Percentiles rank a stretch among this genome's conserved stretches.
These are phyloP conservation scores for Seira ritae DNA, from an alignment of 2,888 invertebrate species.

Conservation along the genomic window DNA sequence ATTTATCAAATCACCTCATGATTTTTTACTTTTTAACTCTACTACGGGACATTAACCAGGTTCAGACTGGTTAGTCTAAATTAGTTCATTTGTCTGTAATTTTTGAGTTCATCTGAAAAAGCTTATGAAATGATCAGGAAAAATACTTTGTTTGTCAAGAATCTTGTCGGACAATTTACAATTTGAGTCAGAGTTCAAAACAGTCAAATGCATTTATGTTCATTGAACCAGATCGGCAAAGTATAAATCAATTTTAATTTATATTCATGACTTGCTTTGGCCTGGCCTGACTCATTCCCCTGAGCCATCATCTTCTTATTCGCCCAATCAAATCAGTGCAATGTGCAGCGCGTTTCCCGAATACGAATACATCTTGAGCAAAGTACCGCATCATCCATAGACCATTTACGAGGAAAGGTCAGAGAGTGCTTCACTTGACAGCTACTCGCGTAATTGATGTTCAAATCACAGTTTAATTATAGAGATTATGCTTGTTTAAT, in stretches of 20 bases:
- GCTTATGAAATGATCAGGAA: too few relatives aligned
- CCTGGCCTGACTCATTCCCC: background rate
- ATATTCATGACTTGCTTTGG: slow-evolving; percentile 15
- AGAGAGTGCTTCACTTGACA: background rate
- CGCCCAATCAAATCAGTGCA: background rate
- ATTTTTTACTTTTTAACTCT: too few relatives aligned
- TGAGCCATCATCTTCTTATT: background rate
- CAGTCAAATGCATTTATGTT: slow-evolving; percentile 41
- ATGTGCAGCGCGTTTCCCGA: too few relatives aligned
- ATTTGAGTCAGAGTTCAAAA: slow-evolving; percentile 25
- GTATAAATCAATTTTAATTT: slow-evolving; percentile 28
- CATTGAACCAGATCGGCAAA: slow-evolving; percentile 33
- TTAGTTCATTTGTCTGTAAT: too few relatives aligned
- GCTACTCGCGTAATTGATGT: slow-evolving; percentile 22
- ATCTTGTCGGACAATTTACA: too few relatives aligned
- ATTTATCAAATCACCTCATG: too few relatives aligned
- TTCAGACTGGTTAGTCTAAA: too few relatives aligned
- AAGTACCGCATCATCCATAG: slow-evolving; percentile 15
- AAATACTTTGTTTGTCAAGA: too few relatives aligned
- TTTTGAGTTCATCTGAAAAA: too few relatives aligned
- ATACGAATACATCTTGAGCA: slow-evolving; percentile 9
- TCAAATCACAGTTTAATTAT: slow-evolving; percentile 32
- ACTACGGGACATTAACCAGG: too few relatives aligned
- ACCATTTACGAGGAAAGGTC: slow-evolving; percentile 1
- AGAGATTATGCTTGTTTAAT: background rate